Base-by-base conservation (phyloP, 2,888 invertebrate genomes). In the Willowsia nigromaculata region DNA sequence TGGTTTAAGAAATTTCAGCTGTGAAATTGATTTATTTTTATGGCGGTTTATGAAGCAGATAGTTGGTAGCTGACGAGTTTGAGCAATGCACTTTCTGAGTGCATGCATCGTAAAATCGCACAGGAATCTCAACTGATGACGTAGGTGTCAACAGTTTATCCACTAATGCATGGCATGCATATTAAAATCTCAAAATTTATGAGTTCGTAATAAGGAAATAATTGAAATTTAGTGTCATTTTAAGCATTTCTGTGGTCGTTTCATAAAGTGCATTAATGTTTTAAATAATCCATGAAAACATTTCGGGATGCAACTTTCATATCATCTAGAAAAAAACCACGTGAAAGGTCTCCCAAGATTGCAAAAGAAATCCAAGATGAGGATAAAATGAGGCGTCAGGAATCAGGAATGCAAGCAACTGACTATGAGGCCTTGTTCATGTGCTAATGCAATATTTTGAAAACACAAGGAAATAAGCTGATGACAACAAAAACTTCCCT, bases 11-110 rank as follows among this genome's bases (percentile, higher is more conserved):
- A 76, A 27, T 85, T 71, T 85, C 76, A 85, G 85, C 85, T 85
- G 85, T 85, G 85, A 85, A 85, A 85, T 68, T 85, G 85, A 85
- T 85, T 85, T 85, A 85, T 85, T 85, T 71, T 74, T 74, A 74
- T 74, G 43, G 43, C 25, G 43, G 30, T 30, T 4, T 33, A 1
- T 27, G 30, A n/a, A n/a, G n/a, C n/a, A n/a, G n/a, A n/a, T n/a
- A n/a, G n/a, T n/a, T n/a, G n/a, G n/a, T 68, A 47, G 40, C 6
- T 68, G 43, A 74, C 15, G 25, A 25, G 40, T 74, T 11, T 47
- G 25, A 74, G 71, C 22, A 68, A 68, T 68, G 68, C 68, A 68
- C 68, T 68, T 68, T 68, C n/a, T 40, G 22, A 68, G 40, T 68
- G 40, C 68, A 40, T 68, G 40, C 65, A 68, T 68, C 68, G 18